Evolutionary conservation across 2,797 vertebrate genomes (phyloP), one percentile per base, ranked within the genome.

Genomic region (Halcyon badia): DNA sequence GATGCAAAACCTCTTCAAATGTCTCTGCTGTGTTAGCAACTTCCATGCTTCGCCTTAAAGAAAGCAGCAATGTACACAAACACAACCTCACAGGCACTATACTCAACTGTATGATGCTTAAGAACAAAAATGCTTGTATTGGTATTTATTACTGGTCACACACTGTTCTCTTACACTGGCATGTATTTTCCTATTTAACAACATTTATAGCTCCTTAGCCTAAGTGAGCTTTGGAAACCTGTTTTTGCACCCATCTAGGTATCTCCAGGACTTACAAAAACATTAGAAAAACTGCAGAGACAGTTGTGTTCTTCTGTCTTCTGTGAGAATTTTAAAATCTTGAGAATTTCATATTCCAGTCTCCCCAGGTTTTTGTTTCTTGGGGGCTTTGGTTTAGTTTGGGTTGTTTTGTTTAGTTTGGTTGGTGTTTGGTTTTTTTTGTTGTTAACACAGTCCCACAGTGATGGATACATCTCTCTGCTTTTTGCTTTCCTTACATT

Each of bases 1-100:
- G 97, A 86, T 97, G 98, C 94, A 99, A 97, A 90, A 99, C 98
- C 58, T 98, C 98, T 96, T 99, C 99, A 1, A 99, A 99, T 0
- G 99, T 99, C 89, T 99, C 98, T 41, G 54, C 98, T 91, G 99
- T 98, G 46, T 76, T 98, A 51, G 98, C 98, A 73, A 98, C 98
- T 72, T 98, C 98, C 93, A 98, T 44, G 71, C 99, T 99, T 51
- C 98, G 98, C 97, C 99, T 99, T 88, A 15, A 91, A 60, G 35
- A 51, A 46, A 61, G 24, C 31, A 89, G 22, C 39, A 30, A 10
- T 0, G 14, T 4, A 72, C 22, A 49, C 15, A 83, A 54, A 31
- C 22, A 46, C 62, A 13, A 37, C 20, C 19, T 57, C 41, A 46
- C 13, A 52, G 39, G 35, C 24, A 35, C 24, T 18, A 9, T 3